Conservation (phyloP, 2,888 invertebrate genomes). For the Drosophila anomalata region DNA sequence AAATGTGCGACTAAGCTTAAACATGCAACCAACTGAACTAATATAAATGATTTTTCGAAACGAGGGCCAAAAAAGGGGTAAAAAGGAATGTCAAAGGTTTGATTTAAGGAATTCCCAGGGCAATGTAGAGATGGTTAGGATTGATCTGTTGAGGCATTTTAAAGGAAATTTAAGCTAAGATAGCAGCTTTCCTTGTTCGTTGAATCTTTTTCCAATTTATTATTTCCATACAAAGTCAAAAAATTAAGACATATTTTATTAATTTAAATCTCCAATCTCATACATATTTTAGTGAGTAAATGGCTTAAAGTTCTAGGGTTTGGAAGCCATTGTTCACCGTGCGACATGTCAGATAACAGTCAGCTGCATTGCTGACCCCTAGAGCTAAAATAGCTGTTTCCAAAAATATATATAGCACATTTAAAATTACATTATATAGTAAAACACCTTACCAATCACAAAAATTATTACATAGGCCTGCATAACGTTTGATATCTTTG, state of each 20-base stretch:
- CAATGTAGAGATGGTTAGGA: neutral
- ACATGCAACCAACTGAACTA: slow-evolving; percentile 26
- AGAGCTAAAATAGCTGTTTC: neutral
- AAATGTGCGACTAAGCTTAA: slow-evolving; percentile 54
- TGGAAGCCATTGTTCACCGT: neutral
- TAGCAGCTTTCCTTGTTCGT: neutral
- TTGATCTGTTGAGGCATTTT: neutral
- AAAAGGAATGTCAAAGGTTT: neutral
- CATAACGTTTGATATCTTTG: neutral
- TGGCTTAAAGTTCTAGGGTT: neutral
- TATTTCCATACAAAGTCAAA: neutral
- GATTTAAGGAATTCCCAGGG: neutral
- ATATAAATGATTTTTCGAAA: slow-evolving; percentile 8
- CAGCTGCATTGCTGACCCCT: neutral
- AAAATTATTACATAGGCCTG: neutral
- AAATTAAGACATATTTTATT: neutral
- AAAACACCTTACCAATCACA: neutral
- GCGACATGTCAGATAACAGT: slow-evolving; percentile 1
- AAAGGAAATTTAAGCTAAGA: neutral
- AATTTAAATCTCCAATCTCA: neutral
- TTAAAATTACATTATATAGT: neutral
- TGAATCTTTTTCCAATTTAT: neutral
- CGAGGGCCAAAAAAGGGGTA: neutral
- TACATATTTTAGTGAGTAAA: neutral
- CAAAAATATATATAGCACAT: neutral